Evolutionary conservation across 2,888 invertebrate species (phyloP).

Genomic region (Brachyopa scutellaris): DNA sequence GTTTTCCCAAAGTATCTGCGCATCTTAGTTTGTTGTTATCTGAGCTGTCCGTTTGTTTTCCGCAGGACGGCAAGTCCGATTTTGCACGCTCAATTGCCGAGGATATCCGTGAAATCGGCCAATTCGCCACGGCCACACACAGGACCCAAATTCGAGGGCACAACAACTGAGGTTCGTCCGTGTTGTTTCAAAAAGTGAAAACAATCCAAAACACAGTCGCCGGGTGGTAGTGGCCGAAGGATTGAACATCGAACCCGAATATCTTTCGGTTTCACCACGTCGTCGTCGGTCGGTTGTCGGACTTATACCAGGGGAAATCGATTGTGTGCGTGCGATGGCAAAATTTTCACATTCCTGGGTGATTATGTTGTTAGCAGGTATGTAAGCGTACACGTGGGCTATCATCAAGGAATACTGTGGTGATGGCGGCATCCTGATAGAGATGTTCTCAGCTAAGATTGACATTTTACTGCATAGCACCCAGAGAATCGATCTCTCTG

Average conservation of each 20-base stretch:
- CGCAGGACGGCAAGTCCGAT: constrained; percentile 30
- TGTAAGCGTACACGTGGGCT: constrained; percentile 63
- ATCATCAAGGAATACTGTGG: constrained; percentile 10
- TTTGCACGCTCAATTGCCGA: constrained; percentile 57
- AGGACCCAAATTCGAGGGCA: constrained; percentile 31
- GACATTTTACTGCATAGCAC: constrained; percentile 57
- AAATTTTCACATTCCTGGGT: constrained; percentile 45
- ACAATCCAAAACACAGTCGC: constrained; percentile 54
- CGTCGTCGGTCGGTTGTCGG: too few species aligned
- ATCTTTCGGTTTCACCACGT: constrained; percentile 6
- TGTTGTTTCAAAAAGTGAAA: constrained; percentile 55
- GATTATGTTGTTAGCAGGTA: constrained; percentile 72
- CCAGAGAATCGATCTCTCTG: constrained; percentile 13
- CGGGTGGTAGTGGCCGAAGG: constrained; percentile 19
- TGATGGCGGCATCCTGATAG: constrained; percentile 62
- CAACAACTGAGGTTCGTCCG: constrained; percentile 14
- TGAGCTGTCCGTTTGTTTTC: constrained; percentile 41
- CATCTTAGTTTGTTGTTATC: constrained; percentile 33
- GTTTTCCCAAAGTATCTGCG: constrained; percentile 45
- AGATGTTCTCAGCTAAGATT: constrained; percentile 63
- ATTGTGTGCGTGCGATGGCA: constrained; percentile 38
- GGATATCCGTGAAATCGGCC: constrained; percentile 67
- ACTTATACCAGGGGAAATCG: constrained; percentile 34
- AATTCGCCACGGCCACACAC: constrained; percentile 60
- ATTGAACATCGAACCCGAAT: constrained; percentile 17